Percentiles rank a stretch among this genome's conserved stretches.
phyloP scores from a whole-genome alignment of 2,888 invertebrate species.

The Macaria notata region DNA sequence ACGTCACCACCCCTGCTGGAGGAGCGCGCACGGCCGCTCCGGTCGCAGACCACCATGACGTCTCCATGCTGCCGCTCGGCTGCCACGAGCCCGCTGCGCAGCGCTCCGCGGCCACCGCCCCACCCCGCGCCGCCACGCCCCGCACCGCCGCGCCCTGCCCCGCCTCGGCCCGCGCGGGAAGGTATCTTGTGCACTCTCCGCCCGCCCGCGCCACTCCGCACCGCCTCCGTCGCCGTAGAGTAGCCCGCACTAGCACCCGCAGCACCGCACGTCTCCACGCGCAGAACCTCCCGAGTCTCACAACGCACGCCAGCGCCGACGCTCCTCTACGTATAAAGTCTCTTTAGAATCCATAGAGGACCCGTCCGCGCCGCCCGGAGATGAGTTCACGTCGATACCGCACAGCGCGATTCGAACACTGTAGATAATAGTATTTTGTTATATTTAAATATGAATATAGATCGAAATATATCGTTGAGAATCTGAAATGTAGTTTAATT shows the following conservation, averaged over 20 bases:
- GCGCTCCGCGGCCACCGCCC: conserved; percentile 15
- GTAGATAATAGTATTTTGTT: too few species aligned
- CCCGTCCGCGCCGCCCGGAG: neutral
- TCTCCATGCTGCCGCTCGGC: conserved; percentile 51
- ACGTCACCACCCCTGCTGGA: conserved; percentile 11
- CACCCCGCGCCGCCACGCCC: conserved; percentile 50
- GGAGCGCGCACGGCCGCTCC: conserved; percentile 28
- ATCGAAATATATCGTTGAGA: conserved; percentile 26
- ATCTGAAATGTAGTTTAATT: conserved; percentile 40
- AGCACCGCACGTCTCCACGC: conserved; percentile 1
- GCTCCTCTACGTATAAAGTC: conserved; percentile 6
- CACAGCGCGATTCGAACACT: too few species aligned
- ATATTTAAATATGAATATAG: too few species aligned
- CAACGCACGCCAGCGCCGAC: neutral
- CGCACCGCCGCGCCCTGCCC: conserved; percentile 53
- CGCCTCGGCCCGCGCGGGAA: conserved; percentile 45
- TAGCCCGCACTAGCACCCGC: conserved; percentile 38
- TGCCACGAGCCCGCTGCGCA: conserved; percentile 49
- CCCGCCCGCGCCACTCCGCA: conserved; percentile 51
- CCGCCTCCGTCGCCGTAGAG: conserved; percentile 61
- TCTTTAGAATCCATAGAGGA: conserved; percentile 6
- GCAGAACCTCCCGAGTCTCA: neutral
- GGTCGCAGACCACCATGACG: conserved; percentile 47
- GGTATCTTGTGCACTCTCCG: conserved; percentile 48
- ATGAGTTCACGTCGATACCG: too few species aligned